Evolutionary conservation across 2,113 vertebrate genomes (phyloP), one percentile per base, ranked within the genome.

Genomic region (Furnarius figulus): DNA sequence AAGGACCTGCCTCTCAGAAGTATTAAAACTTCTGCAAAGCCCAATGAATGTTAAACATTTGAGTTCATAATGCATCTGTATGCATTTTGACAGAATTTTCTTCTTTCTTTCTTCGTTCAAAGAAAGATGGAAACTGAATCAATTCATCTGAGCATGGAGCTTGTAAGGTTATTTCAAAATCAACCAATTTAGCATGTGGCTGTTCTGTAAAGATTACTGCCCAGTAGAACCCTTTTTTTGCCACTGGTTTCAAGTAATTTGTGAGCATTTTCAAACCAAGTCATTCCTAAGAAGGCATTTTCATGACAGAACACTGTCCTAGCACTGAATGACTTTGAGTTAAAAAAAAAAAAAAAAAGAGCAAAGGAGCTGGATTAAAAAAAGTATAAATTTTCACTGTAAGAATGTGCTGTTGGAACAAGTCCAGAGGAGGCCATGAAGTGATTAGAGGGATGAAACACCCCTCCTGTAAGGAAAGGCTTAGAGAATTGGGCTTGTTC

Each of bases 341-440:
- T 62, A 24, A 56, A 71, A 81, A 75, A 24, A 40, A 80, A 40
- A 80, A 71, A 22, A 39, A 35, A 86, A 46, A 12, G 13, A 66
- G 14, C 18, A 27, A 70, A 85, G 11, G 23, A 58, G 2, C 39
- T 14, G 25, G 49, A 61, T 71, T 8, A 20, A 58, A 77, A 44
- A 61, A 76, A 59, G 49, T 13, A 14, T 7, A 49, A 46, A 16
- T 46, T 49, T 6, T 50, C 25, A 16, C 9, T 27, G 5, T 46
- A 23, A 53, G 9, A 55, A 1, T 1, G 1, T 23, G 12, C 3
- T 49, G 3, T 46, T 53, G n/a, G 47, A 83, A 4, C 11, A 55
- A 62, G 39, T 23, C 21, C 25, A 40, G 71, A 70, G 46, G 28
- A 82, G 17, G 25, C 11, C 14, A 23, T 55, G 40, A 35, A 40